Evolutionary conservation across 2,888 invertebrate species (phyloP).

Genomic region (Stenotaenia linearis): DNA sequence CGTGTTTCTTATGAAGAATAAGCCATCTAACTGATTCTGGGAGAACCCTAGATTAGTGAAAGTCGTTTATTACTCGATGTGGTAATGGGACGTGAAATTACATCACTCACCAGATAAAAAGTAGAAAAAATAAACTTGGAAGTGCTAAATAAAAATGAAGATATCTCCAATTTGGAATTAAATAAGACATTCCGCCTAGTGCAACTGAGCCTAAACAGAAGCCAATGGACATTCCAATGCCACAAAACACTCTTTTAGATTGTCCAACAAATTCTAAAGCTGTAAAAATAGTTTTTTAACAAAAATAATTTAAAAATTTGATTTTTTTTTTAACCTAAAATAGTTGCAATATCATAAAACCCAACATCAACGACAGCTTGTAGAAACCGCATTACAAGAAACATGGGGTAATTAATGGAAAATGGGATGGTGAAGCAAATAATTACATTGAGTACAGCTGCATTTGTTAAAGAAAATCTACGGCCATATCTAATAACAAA

Average conservation of each 20-base stretch:
- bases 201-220: constrained; percentile 64
- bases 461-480: constrained; percentile 42
- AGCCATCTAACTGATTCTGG: constrained; percentile 70
- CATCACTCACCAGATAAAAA: constrained; percentile 54
- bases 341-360: constrained; percentile 34
- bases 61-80: too few relatives aligned
- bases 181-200: constrained; percentile 60
- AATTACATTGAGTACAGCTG: constrained; percentile 52
- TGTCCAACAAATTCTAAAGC: constrained; percentile 60
- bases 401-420: constrained; percentile 53
- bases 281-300: constrained; percentile 37
- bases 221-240: constrained; percentile 63
- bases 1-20: constrained; percentile 56
- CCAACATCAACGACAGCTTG: constrained; percentile 53
- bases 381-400: constrained; percentile 53
- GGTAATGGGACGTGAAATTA: too few relatives aligned
- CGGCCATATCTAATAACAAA: constrained; percentile 53
- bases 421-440: constrained; percentile 55
- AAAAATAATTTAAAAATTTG: background rate
- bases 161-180: constrained; percentile 60
- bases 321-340: constrained; percentile 50
- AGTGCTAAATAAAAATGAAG: constrained; percentile 63
- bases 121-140: constrained; percentile 56
- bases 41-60: constrained; percentile 49
- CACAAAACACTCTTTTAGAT: constrained; percentile 55